A percentile compares a stretch with the other conserved stretches of the same genome.
Evolutionary conservation across 1,140 invertebrate species (phyloP).

Genomic region (Heliconius congener): DNA sequence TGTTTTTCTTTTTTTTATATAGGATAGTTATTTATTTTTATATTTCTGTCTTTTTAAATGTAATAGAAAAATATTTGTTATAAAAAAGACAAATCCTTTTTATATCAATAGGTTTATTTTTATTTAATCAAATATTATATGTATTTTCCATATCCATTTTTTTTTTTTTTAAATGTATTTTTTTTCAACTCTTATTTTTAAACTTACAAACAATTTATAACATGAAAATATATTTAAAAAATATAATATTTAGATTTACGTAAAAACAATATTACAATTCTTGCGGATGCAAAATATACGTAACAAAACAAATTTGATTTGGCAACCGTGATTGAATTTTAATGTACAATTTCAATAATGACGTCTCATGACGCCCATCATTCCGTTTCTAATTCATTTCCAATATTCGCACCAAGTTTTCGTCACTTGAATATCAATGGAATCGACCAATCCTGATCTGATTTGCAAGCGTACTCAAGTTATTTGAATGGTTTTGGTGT

Average conservation of each 20-base stretch:
- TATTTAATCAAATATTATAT: too few relatives aligned
- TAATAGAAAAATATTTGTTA: too few relatives aligned
- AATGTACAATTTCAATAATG: constrained; percentile 17
- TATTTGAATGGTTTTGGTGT: background rate
- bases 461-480: background rate
- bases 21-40: too few relatives aligned
- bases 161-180: too few relatives aligned
- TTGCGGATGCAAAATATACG: background rate
- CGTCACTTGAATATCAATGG: constrained; percentile 22
- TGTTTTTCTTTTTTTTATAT: too few relatives aligned
- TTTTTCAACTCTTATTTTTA: too few relatives aligned
- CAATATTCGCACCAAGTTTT: constrained; percentile 23
- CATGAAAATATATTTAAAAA: background rate
- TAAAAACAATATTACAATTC: background rate
- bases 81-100: too few relatives aligned
- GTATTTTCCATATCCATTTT: too few relatives aligned
- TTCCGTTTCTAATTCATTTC: constrained; percentile 20
- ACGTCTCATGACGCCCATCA: constrained; percentile 15
- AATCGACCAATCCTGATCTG: constrained; percentile 5
- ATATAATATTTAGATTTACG: background rate
- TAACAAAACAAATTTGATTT: constrained; percentile 12
- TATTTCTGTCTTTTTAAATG: too few relatives aligned
- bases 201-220: background rate
- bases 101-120: too few relatives aligned
- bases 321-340: constrained; percentile 2